Base-by-base conservation (phyloP, 2,888 invertebrate species). In the Boloria selene region DNA sequence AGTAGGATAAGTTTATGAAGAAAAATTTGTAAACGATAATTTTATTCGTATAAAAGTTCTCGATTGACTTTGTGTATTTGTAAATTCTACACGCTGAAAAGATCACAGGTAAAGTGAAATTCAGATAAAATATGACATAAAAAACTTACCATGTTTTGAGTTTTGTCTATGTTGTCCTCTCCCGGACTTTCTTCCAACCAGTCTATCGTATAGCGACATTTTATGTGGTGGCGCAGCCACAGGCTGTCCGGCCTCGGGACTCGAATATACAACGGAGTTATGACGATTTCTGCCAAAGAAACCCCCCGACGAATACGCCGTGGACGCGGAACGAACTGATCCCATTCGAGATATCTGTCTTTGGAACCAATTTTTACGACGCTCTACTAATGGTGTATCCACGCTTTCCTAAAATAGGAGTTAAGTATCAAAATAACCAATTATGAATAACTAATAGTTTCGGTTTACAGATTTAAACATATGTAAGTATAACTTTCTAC, bases 361-460 rank as follows among this genome's bases (percentile, higher is more conserved):
- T 74, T 96, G 96, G 76, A 97, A 95, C 97, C 97, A 97, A 84
- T 96, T 97, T 84, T 97, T 97, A 47, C 97, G 93, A 62, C 97
- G 90, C 82, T 97, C 97, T 17, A 96, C 97, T 79, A 97, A 93
- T 10, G 97, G 97, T 0, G 97, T 97, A 78, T 97, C 97, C 0
- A 97, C 97, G 80, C 97, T 97, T 88, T 97, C 97, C 97, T 97
- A 83, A 31, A 90, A 83, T 18, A 13, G 7, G 38, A 4, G 0
- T 2, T 22, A n/a, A 62, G 49, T 61, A 47, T 62, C 47, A 59
- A 55, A 38, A 22, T 42, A 18, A 26, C 10, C 2, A 16, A 16
- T n/a, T n/a, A n/a, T n/a, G n/a, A n/a, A n/a, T n/a, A 31, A 6
- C 31, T 31, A 31, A 31, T 31, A 31, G n/a, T n/a, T n/a, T n/a